Evolutionary conservation across 2,888 invertebrate species (phyloP).

Genomic region (Phortica okadai): DNA sequence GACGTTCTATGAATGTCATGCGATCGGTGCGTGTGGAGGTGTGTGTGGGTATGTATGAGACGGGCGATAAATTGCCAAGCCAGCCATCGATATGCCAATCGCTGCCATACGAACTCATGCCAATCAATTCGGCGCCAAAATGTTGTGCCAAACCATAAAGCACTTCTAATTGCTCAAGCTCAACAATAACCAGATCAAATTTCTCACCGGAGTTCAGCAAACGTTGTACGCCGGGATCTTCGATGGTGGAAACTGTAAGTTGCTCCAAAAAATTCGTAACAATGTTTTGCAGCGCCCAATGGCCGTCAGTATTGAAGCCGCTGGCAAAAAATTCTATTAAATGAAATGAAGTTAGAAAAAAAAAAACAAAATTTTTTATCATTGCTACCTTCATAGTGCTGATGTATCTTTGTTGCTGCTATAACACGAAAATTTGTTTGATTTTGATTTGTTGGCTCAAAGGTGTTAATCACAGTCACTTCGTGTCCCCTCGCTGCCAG

Average conservation of each 20-base stretch:
- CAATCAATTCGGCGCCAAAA: conserved; percentile 63
- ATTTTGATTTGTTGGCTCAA: conserved; percentile 21
- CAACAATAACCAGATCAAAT: conserved; percentile 74
- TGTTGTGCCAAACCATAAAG: conserved; percentile 65
- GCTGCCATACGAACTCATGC: conserved; percentile 59
- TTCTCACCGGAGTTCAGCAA: conserved; percentile 64
- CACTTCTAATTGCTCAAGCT: conserved; percentile 69
- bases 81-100: conserved; percentile 52
- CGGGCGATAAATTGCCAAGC: conserved; percentile 65
- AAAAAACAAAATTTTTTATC: too few species aligned
- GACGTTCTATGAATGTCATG: conserved; percentile 73
- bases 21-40: conserved; percentile 57
- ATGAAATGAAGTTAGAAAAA: neutral
- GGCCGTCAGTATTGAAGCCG: accelerated
- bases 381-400: conserved; percentile 38
- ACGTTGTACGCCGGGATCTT: conserved; percentile 49
- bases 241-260: conserved; percentile 36
- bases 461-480: conserved; percentile 68
- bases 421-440: conserved; percentile 56
- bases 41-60: conserved; percentile 66
- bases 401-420: conserved; percentile 39
- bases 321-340: conserved; percentile 45
- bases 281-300: conserved; percentile 36
- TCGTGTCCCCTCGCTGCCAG: conserved; percentile 72
- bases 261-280: conserved; percentile 1